These are phyloP conservation scores for Bryconaethiops microstoma DNA, from an alignment of 2,797 vertebrate genomes.

Conservation along the genomic window DNA sequence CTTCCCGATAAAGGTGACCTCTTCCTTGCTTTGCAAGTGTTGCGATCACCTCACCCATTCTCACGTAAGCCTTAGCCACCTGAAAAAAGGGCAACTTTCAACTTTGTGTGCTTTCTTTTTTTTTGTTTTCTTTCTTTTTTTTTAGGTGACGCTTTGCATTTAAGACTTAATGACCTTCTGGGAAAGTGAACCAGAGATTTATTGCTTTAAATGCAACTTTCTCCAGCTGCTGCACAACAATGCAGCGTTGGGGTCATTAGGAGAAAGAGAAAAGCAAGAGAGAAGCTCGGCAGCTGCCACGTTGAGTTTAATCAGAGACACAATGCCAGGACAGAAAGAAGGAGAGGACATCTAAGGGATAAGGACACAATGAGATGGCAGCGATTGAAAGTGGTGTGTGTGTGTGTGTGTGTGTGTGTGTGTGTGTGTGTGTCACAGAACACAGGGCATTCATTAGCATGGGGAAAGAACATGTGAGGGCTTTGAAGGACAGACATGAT, in stretches of 20 bases:
- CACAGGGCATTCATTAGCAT: conserved; percentile 55
- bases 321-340: conserved; percentile 75
- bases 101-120: conserved; percentile 55
- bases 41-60: conserved; percentile 22
- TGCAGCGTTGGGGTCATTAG: conserved; percentile 63
- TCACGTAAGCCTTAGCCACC: conserved; percentile 31
- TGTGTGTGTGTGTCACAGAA: neutral
- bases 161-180: conserved; percentile 76
- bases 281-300: conserved; percentile 49
- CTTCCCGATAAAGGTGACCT: conserved; percentile 86
- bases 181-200: conserved; percentile 68
- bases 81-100: conserved; percentile 35
- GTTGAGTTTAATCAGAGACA: conserved; percentile 71
- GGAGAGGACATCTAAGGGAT: conserved; percentile 82
- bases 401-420: conserved; percentile 15
- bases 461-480: conserved; percentile 34
- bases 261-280: conserved; percentile 44
- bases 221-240: conserved; percentile 81
- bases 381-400: conserved; percentile 69
- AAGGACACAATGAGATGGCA: conserved; percentile 78
- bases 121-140: conserved; percentile 55
- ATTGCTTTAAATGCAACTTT: conserved; percentile 83
- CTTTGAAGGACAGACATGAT: conserved; percentile 56
- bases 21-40: conserved; percentile 72
- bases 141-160: conserved; percentile 78